These are phyloP conservation scores for Notiomystis cincta DNA, from an alignment of 2,113 vertebrate species.

Conservation along the genomic window DNA sequence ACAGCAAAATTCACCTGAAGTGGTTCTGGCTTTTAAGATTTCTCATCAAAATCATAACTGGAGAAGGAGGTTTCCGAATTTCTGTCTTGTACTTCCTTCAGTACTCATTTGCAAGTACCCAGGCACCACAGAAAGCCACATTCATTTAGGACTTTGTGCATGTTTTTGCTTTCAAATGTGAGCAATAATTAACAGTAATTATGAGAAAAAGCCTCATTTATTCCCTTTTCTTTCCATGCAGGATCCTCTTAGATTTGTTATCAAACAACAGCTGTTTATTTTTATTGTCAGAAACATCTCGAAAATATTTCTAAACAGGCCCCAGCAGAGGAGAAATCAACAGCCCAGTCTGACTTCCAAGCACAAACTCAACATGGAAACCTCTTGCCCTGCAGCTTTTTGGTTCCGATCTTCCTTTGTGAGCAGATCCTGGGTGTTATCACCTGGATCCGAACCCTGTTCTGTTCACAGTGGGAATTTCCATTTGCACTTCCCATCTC, in stretches of 20 bases:
- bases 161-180: background rate
- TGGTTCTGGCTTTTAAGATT: background rate
- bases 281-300: background rate
- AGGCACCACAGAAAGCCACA: background rate
- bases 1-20: background rate
- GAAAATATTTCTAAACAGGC: background rate
- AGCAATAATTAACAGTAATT: background rate
- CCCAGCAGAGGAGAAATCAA: background rate
- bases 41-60: background rate
- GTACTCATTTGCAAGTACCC: background rate
- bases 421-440: background rate
- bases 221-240: background rate
- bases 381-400: background rate
- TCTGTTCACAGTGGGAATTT: background rate
- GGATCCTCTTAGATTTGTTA: background rate
- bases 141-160: background rate
- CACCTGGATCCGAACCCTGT: background rate
- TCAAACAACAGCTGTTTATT: background rate
- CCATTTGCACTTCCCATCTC: background rate
- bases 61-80: background rate
- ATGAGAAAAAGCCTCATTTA: background rate
- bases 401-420: background rate
- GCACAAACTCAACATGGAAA: background rate
- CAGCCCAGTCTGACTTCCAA: background rate
- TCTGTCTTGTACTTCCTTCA: background rate